Evolutionary conservation across 2,797 vertebrate genomes (phyloP).

Genomic region (Cossypha niveicapilla): DNA sequence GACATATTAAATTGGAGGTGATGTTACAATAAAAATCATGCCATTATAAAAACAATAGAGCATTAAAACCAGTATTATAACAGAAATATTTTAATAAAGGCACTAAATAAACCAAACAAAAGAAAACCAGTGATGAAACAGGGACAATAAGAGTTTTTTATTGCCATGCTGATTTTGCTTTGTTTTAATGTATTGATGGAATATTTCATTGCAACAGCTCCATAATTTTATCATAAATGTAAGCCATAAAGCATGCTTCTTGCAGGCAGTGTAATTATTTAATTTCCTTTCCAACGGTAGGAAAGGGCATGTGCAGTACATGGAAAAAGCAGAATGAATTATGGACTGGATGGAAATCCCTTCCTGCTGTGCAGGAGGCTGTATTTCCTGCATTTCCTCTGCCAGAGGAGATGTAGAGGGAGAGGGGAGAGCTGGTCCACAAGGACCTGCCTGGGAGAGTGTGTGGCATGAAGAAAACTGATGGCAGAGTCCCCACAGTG

Average conservation of each 20-base stretch:
- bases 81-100: neutral
- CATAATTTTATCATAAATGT: slow-evolving; percentile 12
- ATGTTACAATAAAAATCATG: slow-evolving; percentile 55
- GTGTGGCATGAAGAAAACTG: neutral
- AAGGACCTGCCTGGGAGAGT: neutral
- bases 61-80: neutral
- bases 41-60: slow-evolving; percentile 37
- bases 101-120: slow-evolving; percentile 24
- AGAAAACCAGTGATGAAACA: neutral
- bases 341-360: neutral
- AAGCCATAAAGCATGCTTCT: slow-evolving; percentile 6
- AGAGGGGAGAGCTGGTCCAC: neutral
- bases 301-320: neutral
- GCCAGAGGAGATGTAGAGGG: neutral
- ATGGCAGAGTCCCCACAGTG: neutral
- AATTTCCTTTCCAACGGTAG: neutral
- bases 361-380: neutral
- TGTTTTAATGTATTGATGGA: slow-evolving; percentile 17
- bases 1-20: slow-evolving; percentile 56
- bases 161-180: neutral
- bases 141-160: neutral
- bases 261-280: neutral
- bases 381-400: neutral
- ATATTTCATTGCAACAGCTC: slow-evolving; percentile 47
- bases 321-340: neutral